These are phyloP conservation scores for Aradophagus sp. DNA, from an alignment of 1,140 invertebrate species.

Conservation along the genomic window DNA sequence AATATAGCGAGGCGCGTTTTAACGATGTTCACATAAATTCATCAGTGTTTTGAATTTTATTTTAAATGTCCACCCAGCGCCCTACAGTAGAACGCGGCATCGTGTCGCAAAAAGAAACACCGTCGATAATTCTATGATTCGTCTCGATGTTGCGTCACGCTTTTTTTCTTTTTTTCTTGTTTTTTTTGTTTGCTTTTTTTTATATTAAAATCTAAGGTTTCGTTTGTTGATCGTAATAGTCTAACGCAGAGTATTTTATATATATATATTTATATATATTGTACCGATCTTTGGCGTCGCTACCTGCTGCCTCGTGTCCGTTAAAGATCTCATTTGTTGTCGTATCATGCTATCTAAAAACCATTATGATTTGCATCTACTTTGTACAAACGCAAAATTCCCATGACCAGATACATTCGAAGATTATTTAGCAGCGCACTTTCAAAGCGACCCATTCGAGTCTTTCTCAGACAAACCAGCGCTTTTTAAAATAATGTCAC, in stretches of 20 bases:
- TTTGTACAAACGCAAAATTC: conserved; percentile 58
- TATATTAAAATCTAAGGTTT: conserved; percentile 49
- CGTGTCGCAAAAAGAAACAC: conserved; percentile 41
- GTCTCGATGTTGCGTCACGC: conserved; percentile 16
- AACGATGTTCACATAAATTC: conserved; percentile 2
- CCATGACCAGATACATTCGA: conserved; percentile 60
- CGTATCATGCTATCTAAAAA: conserved; percentile 46
- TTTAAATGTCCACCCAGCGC: not conserved
- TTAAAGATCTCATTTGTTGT: conserved; percentile 26
- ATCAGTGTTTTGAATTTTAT: not conserved
- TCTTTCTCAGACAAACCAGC: conserved; percentile 36
- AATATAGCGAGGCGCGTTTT: conserved; percentile 5
- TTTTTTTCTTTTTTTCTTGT: no score
- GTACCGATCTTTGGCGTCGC: conserved; percentile 42
- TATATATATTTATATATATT: no score
- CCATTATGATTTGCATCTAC: conserved; percentile 32
- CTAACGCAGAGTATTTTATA: conserved; percentile 58
- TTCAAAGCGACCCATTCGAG: conserved; percentile 20
- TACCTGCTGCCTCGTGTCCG: conserved; percentile 38
- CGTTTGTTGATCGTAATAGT: conserved; percentile 40
- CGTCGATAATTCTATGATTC: conserved; percentile 22
- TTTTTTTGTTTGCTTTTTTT: no score
- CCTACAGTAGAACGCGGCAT: conserved; percentile 49
- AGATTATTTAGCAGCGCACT: conserved; percentile 38
- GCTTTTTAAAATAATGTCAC: conserved; percentile 20